Evolutionary conservation across 2,113 vertebrate genomes (phyloP).

Genomic region (Ophthalmolycus amberensis): DNA sequence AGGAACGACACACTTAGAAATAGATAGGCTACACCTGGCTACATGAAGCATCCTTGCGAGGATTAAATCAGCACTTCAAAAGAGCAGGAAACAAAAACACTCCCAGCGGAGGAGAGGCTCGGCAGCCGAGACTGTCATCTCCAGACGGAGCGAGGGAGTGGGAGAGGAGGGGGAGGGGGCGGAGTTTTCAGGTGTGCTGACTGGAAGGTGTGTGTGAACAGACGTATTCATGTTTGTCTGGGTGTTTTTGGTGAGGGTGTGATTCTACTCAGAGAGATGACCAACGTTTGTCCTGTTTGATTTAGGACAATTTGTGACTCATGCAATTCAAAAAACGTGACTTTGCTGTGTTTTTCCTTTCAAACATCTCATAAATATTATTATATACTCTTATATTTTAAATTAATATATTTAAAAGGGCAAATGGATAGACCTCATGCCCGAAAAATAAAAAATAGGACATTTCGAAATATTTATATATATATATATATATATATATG

Average conservation of each 20-base stretch:
- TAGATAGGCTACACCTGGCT: constrained; percentile 80
- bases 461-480: not conserved
- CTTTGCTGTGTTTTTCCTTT: not conserved
- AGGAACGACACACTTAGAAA: constrained; percentile 66
- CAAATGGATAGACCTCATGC: not conserved
- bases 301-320: not conserved
- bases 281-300: constrained; percentile 21
- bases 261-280: constrained; percentile 2
- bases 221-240: constrained; percentile 11
- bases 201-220: constrained; percentile 45
- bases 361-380: not conserved
- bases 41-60: constrained; percentile 75
- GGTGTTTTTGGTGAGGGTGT: constrained; percentile 3
- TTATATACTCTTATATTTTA: not conserved
- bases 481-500: not conserved
- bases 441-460: too few species aligned
- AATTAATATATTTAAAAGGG: not conserved
- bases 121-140: constrained; percentile 76
- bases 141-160: constrained; percentile 59
- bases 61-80: constrained; percentile 87
- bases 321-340: not conserved
- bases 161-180: constrained; percentile 61
- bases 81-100: constrained; percentile 80
- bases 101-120: constrained; percentile 78
- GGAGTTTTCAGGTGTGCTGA: constrained; percentile 74